These are phyloP conservation scores for Coluber constrictor DNA, from an alignment of 2,797 vertebrate genomes.

Conservation along the genomic window DNA sequence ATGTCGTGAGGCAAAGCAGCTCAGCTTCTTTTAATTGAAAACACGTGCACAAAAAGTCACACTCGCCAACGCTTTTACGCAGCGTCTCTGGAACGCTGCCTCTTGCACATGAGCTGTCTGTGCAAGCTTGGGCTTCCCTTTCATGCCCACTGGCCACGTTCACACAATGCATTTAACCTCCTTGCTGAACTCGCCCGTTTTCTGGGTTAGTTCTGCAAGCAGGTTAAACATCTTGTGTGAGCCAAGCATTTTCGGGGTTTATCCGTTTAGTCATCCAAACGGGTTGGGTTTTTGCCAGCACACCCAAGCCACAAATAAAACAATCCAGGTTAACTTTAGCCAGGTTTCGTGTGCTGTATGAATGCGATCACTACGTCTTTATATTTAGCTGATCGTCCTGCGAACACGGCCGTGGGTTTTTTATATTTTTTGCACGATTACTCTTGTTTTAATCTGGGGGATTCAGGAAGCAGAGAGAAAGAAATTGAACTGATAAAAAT, in stretches of 20 bases:
- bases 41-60: neutral
- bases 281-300: neutral
- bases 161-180: neutral
- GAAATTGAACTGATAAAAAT: neutral
- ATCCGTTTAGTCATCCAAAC: neutral
- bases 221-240: neutral
- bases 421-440: neutral
- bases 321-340: neutral
- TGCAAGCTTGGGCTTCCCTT: neutral
- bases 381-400: neutral
- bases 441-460: too few species aligned
- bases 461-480: neutral
- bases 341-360: neutral
- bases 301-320: neutral
- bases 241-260: neutral
- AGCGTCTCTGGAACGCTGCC: neutral
- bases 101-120: neutral
- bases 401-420: neutral
- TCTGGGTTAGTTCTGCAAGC: neutral
- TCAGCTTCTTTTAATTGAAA: neutral
- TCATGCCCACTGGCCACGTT: neutral
- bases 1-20: constrained; percentile 3
- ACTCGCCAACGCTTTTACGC: neutral
- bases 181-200: neutral
- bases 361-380: neutral